Conservation (phyloP, 2,113 vertebrate genomes). For the Neoarius graeffei region DNA sequence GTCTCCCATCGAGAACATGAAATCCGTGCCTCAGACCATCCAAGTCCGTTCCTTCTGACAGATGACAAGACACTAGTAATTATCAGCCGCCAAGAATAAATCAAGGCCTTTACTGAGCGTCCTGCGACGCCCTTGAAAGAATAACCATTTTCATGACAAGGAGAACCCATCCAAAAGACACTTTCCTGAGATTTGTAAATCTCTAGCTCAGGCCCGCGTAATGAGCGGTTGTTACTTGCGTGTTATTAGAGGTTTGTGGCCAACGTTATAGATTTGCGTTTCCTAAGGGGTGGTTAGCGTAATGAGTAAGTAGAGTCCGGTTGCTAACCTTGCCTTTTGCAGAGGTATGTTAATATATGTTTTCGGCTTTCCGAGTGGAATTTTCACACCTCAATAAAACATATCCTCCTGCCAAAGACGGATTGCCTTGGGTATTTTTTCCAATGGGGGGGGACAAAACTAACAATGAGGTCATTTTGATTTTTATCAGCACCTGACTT, state of each 20-base stretch:
- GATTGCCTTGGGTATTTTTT: conserved; percentile 35
- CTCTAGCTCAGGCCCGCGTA: conserved; percentile 71
- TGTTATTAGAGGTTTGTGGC: conserved; percentile 80
- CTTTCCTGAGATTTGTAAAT: conserved; percentile 79
- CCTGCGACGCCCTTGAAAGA: conserved; percentile 63
- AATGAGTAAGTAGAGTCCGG: conserved; percentile 76
- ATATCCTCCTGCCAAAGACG: conserved; percentile 51
- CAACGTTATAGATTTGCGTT: conserved; percentile 76
- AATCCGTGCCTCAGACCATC: conserved; percentile 70
- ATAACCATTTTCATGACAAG: conserved; percentile 74
- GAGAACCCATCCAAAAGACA: conserved; percentile 60
- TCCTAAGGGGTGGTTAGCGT: conserved; percentile 75
- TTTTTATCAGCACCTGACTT: background rate
- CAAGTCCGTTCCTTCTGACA: conserved; percentile 73
- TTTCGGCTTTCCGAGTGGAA: conserved; percentile 69
- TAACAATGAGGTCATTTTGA: background rate
- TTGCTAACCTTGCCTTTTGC: conserved; percentile 75
- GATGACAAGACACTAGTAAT: conserved; percentile 77
- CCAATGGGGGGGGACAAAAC: background rate
- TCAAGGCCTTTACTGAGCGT: conserved; percentile 72
- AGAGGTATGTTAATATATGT: conserved; percentile 80
- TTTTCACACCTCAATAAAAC: conserved; percentile 78
- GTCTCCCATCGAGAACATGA: conserved; percentile 65
- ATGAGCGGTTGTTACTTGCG: conserved; percentile 75
- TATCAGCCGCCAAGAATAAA: conserved; percentile 78